Base-by-base conservation (phyloP, 1,140 invertebrate species). In the Zaprionus lachaisei region DNA sequence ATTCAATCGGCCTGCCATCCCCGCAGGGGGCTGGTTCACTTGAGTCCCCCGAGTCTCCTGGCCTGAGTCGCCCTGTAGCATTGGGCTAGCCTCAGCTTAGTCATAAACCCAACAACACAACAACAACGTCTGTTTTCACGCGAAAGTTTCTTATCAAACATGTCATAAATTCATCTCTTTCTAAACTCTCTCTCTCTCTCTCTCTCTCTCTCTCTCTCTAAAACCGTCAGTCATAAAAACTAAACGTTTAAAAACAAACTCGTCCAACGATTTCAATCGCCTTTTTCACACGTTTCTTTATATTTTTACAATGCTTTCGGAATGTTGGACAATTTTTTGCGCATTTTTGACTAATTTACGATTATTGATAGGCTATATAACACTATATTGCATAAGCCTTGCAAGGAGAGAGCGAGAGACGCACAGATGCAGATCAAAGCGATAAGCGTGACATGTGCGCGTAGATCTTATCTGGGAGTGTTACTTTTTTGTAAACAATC, bases 281-380 rank as follows among this genome's bases (percentile, higher is more conserved):
- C 60, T 55, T 65, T 66, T 61, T 76, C 68, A 76, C 73, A 76
- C 73, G 47, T 72, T 64, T 64, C 60, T 47, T 68, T 44, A 17
- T 38, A 41, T 47, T 68, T 44, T 22, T 38, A 41, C 17, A 6
- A 28, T n/a, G 38, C n/a, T 28, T 56, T 7, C 17, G 20, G n/a
- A n/a, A 20, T 22, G 4, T 41, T 47, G 31, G 41, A 69, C 54
- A 61, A 58, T 66, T 62, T 62, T 62, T 38, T 34, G 22, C n/a
- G 47, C 41, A 44, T 44, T 51, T 51, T 51, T 7, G 20, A 7
- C 7, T 31, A 31, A 56, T 5, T 31, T 49, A 55, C 51, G 63
- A 56, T 55, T 66, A 56, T 56, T 66, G 62, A 24, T 51, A 11
- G 9, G 11, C 47, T 51, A 51, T 51, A 51, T 12, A 20, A 51